These are phyloP conservation scores for Junonia oenone DNA, from an alignment of 2,888 invertebrate genomes.

Conservation along the genomic window DNA sequence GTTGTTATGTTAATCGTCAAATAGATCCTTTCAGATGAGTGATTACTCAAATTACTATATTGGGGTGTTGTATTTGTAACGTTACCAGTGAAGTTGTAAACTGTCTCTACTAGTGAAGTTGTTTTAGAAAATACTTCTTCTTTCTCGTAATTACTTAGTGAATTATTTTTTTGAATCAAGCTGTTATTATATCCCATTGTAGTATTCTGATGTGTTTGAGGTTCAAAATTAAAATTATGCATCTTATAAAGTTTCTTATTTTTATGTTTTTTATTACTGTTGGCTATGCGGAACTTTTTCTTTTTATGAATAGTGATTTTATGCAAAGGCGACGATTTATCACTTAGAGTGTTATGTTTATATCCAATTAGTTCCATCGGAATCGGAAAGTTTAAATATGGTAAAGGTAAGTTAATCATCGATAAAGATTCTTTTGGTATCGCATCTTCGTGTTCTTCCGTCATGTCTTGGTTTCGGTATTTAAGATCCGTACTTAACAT, in stretches of 20 bases:
- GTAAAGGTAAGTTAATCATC: constrained; percentile 47
- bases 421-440: constrained; percentile 41
- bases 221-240: constrained; percentile 51
- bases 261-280: constrained; percentile 54
- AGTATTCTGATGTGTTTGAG: constrained; percentile 37
- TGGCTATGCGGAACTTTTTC: constrained; percentile 51
- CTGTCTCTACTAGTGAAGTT: no score
- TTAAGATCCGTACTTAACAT: constrained; percentile 37
- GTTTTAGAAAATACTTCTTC: constrained; percentile 20
- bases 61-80: constrained; percentile 32
- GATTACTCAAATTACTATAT: constrained; percentile 37
- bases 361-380: constrained; percentile 50
- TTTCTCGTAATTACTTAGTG: constrained; percentile 20
- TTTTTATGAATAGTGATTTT: constrained; percentile 64
- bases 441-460: constrained; percentile 34
- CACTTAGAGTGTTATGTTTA: constrained; percentile 40
- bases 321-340: constrained; percentile 44
- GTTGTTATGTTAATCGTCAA: constrained; percentile 50
- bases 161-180: constrained; percentile 28
- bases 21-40: constrained; percentile 42
- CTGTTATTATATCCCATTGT: constrained; percentile 34
- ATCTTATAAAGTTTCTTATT: constrained; percentile 53
- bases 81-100: constrained; percentile 28
- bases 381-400: constrained; percentile 53
- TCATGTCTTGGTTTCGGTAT: constrained; percentile 34